Evolutionary conservation across 2,113 vertebrate genomes (phyloP).

Genomic region (Hippocampus comes): DNA sequence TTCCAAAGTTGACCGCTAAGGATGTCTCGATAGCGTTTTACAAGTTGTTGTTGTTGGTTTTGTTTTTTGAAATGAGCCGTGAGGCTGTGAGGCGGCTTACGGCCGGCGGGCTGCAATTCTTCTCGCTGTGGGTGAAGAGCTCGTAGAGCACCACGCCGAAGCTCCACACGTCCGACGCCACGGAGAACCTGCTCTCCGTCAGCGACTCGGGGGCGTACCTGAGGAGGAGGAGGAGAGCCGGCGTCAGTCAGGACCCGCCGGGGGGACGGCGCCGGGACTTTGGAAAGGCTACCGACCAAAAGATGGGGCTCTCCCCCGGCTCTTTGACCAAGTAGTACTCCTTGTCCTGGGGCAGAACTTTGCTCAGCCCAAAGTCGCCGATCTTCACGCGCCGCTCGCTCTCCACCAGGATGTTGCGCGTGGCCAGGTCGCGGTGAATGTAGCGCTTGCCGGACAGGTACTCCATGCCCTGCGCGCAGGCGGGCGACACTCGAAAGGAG

Average conservation of each 20-base stretch:
- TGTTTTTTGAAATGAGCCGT: too few relatives aligned
- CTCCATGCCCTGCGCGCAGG: conserved; percentile 86
- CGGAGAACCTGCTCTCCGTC: conserved; percentile 95
- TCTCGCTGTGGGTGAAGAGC: conserved; percentile 94
- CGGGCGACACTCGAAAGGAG: background rate
- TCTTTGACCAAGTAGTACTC: conserved; percentile 99
- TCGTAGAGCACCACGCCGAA: conserved; percentile 97
- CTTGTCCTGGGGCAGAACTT: conserved; percentile 95
- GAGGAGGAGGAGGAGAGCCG: background rate
- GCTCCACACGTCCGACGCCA: conserved; percentile 96
- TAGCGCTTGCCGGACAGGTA: conserved; percentile 93
- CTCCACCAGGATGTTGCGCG: conserved; percentile 94
- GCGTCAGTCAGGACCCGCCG: background rate
- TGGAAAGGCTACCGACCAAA: conserved; percentile 77
- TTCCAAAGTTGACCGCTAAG: too few relatives aligned
- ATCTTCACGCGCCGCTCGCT: conserved; percentile 96
- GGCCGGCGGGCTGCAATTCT: conserved; percentile 92
- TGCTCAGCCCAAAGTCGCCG: conserved; percentile 95
- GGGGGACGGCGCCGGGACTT: too few relatives aligned
- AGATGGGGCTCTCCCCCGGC: conserved; percentile 97
- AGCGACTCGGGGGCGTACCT: conserved; percentile 98
- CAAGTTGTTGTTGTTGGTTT: too few relatives aligned
- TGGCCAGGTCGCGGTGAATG: conserved; percentile 93
- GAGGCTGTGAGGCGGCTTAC: conserved; percentile 70
- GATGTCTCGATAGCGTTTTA: too few relatives aligned